These are phyloP conservation scores for Willisornis vidua DNA, from an alignment of 2,113 vertebrate genomes.

Conservation along the genomic window DNA sequence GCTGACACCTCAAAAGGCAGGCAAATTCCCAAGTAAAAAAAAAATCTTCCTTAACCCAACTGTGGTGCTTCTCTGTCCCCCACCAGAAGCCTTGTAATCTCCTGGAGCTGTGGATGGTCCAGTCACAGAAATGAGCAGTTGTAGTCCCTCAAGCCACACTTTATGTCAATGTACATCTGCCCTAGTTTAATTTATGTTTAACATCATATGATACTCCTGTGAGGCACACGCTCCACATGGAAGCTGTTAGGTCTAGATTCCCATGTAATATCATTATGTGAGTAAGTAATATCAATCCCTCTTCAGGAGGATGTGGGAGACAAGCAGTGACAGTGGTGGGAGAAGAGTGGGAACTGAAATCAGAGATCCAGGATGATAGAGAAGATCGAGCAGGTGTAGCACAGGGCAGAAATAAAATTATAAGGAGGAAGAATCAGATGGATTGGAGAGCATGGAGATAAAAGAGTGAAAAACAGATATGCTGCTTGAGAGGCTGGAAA, in stretches of 20 bases:
- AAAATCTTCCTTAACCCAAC: not conserved
- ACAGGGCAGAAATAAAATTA: not conserved
- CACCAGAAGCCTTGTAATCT: not conserved
- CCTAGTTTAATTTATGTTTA: not conserved
- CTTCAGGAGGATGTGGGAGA: not conserved
- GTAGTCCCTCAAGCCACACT: not conserved
- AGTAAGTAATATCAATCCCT: not conserved
- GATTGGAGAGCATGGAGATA: not conserved
- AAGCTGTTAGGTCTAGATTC: not conserved
- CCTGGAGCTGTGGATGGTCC: not conserved
- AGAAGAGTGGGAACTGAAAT: not conserved
- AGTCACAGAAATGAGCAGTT: not conserved
- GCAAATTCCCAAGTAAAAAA: not conserved
- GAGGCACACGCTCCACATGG: not conserved
- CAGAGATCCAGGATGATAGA: not conserved
- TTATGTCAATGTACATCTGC: not conserved
- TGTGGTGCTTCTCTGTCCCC: not conserved
- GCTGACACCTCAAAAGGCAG: not conserved
- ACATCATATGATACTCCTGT: not conserved
- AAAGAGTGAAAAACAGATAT: not conserved
- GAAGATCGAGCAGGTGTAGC: not conserved
- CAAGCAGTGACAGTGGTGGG: rapidly evolving
- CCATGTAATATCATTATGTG: not conserved
- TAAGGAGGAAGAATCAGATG: not conserved
- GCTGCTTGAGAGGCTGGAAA: not conserved